Evolutionary conservation across 2,113 vertebrate genomes (phyloP).

Genomic region (Toxotes chatareus): DNA sequence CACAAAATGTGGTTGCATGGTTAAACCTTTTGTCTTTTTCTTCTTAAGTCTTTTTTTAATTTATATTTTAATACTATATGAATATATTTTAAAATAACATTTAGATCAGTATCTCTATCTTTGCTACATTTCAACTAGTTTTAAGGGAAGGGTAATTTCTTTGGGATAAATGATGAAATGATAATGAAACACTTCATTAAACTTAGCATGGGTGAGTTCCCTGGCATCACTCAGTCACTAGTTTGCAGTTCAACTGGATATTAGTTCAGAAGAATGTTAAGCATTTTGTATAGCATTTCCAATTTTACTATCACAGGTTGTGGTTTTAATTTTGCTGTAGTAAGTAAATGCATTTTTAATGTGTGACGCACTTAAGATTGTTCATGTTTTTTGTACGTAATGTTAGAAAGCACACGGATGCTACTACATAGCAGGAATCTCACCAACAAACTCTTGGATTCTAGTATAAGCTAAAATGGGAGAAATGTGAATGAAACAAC

Average conservation of each 20-base stretch:
- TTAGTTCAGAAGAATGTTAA: conserved; percentile 39
- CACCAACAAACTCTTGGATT: conserved; percentile 43
- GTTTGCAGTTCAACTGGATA: conserved; percentile 21
- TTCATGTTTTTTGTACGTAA: conserved; percentile 34
- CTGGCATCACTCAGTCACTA: conserved; percentile 33
- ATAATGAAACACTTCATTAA: conserved; percentile 39
- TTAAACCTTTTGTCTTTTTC: conserved; percentile 54
- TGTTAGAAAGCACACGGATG: conserved; percentile 51
- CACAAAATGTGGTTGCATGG: conserved; percentile 73
- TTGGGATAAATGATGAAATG: conserved; percentile 67
- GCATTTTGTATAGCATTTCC: conserved; percentile 58
- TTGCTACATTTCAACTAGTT: conserved; percentile 77
- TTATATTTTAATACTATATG: conserved; percentile 33
- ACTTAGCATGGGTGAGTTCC: conserved; percentile 36
- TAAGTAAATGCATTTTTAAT: conserved; percentile 16
- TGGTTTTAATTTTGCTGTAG: conserved; percentile 33
- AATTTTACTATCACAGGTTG: conserved; percentile 37
- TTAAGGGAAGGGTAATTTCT: conserved; percentile 62
- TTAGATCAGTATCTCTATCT: conserved; percentile 53
- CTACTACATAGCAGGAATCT: conserved; percentile 62
- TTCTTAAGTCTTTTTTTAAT: conserved; percentile 48
- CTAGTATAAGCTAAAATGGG: conserved; percentile 27
- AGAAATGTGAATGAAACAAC: conserved; percentile 15
- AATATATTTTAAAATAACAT: conserved; percentile 64
- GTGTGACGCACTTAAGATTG: conserved; percentile 13